phyloP scores from a whole-genome alignment of 2,113 vertebrate genomes.

The Festucalex cinctus region DNA sequence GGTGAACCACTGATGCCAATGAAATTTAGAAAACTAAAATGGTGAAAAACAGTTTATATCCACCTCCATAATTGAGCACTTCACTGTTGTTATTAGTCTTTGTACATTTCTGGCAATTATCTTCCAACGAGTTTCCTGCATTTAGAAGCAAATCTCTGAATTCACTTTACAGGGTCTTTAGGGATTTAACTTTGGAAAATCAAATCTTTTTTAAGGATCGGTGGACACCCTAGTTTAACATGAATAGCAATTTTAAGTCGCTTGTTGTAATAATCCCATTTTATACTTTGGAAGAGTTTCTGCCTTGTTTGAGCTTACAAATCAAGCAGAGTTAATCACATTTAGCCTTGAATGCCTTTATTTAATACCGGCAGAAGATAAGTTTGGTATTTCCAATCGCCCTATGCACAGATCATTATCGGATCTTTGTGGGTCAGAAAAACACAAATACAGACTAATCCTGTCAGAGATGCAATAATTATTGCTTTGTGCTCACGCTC shows the following conservation, averaged over 20 bases:
- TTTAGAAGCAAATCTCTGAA: too few species aligned
- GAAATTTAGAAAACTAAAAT: too few species aligned
- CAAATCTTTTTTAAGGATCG: too few species aligned
- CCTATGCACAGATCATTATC: constrained; percentile 25
- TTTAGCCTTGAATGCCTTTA: not conserved
- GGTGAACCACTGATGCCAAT: too few species aligned
- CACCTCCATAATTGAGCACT: too few species aligned
- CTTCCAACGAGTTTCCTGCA: too few species aligned
- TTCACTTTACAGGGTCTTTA: too few species aligned
- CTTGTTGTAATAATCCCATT: not conserved
- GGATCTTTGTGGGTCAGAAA: constrained; percentile 26
- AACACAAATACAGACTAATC: constrained; percentile 22
- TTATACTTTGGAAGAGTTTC: not conserved
- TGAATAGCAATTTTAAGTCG: not conserved
- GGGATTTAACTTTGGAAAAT: too few species aligned
- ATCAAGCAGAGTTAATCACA: not conserved
- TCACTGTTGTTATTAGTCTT: too few species aligned
- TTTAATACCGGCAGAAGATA: constrained; percentile 1
- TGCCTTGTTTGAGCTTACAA: not conserved
- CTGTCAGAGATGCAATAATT: constrained; percentile 44
- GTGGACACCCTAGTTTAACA: not conserved
- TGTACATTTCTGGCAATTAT: too few species aligned
- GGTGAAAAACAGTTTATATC: too few species aligned
- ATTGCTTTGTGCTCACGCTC: constrained; percentile 34
- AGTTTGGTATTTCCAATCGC: not conserved